phyloP scores from a whole-genome alignment of 2,888 invertebrate genomes.

The Epinotia demarniana region DNA sequence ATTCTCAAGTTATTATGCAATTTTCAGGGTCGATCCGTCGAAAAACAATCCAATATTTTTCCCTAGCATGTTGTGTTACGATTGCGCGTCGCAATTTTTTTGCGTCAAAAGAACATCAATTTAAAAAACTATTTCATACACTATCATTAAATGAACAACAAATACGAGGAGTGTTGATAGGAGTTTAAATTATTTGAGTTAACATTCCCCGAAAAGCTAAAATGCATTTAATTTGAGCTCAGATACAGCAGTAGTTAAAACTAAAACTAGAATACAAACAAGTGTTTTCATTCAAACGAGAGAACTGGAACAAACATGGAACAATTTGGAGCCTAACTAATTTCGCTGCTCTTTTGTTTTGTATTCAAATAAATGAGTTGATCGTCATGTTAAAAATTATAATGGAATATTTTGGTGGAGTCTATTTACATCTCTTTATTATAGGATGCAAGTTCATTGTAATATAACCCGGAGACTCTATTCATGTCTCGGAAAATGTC shows the following conservation, averaged over 20 bases:
- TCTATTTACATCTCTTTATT: no score
- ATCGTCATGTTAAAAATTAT: no score
- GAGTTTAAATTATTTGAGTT: constrained; percentile 12
- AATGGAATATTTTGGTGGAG: no score
- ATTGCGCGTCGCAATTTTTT: no score
- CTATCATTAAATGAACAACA: background rate
- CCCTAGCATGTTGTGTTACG: no score
- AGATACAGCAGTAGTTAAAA: constrained; percentile 9
- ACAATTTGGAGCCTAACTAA: constrained; percentile 23
- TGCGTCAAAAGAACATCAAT: background rate
- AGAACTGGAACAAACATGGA: constrained; percentile 17
- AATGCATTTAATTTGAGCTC: constrained; percentile 27
- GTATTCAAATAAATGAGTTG: no score
- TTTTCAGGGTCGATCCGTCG: no score
- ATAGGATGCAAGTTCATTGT: no score
- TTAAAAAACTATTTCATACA: background rate
- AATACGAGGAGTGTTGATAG: constrained; percentile 1
- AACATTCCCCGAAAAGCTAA: background rate
- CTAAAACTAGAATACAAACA: constrained; percentile 30
- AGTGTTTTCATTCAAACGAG: constrained; percentile 32
- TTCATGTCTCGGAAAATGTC: no score
- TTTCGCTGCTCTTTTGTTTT: constrained; percentile 6
- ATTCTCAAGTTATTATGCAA: no score
- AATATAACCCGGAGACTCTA: no score
- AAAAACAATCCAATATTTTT: no score